Percentiles rank a stretch among this genome's conserved stretches.
Conservation (phyloP, 1,140 invertebrate genomes). For the Whitmania pigra region DNA sequence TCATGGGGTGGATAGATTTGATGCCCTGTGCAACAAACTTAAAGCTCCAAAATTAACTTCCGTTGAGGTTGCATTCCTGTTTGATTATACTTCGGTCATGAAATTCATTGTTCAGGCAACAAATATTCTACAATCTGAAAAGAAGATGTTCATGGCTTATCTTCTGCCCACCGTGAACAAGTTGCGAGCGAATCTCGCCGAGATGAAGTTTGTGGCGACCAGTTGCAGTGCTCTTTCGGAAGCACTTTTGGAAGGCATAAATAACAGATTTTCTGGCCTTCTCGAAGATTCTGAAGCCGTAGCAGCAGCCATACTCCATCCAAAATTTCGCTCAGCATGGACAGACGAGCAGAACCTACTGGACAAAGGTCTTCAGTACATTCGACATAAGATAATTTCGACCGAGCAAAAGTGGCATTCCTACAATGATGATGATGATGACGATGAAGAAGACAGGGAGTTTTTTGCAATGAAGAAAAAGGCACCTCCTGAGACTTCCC, state of each 20-base stretch:
- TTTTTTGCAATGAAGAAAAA: conserved; percentile 1
- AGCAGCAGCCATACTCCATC: conserved; percentile 5
- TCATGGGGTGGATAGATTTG: background rate
- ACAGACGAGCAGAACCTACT: background rate
- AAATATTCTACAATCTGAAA: conserved; percentile 5
- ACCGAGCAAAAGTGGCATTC: background rate
- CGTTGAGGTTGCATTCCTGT: background rate
- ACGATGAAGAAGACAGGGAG: background rate
- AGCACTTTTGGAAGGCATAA: background rate
- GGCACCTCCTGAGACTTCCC: background rate
- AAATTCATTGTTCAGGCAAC: background rate
- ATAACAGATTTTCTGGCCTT: background rate
- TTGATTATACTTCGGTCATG: conserved; percentile 3
- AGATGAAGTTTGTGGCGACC: background rate
- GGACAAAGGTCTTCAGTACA: conserved; percentile 6
- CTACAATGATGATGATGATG: conserved; percentile 2
- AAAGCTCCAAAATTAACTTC: background rate
- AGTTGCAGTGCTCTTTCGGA: background rate
- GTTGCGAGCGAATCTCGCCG: background rate
- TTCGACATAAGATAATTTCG: background rate
- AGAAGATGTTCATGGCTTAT: conserved; percentile 10
- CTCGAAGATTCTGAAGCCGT: background rate
- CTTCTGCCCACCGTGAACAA: background rate
- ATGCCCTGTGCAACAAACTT: background rate
- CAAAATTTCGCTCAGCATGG: background rate